These are phyloP conservation scores for Esperia sulphurella DNA, from an alignment of 2,888 invertebrate species.

Conservation along the genomic window DNA sequence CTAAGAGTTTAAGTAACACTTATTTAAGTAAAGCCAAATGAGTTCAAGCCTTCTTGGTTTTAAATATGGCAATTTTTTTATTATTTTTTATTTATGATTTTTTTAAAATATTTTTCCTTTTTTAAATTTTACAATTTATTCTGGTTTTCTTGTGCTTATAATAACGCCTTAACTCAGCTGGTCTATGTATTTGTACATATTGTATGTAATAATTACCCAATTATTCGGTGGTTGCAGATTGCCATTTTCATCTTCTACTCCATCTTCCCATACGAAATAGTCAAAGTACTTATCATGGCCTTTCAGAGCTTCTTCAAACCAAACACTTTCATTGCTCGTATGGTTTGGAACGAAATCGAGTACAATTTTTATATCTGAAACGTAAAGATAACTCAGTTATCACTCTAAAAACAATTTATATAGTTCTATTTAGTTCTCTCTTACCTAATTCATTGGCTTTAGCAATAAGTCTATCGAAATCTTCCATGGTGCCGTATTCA, in stretches of 20 bases:
- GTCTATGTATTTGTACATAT: not conserved
- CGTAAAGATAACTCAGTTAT: not conserved
- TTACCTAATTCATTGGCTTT: conserved; percentile 77
- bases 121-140: no score
- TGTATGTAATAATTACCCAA: conserved; percentile 77
- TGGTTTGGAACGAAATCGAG: conserved; percentile 88
- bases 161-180: no score
- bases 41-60: no score
- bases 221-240: conserved; percentile 83
- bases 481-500: conserved; percentile 85
- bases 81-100: no score
- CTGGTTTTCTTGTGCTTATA: no score
- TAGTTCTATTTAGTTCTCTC: not conserved
- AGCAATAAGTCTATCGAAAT: conserved; percentile 81
- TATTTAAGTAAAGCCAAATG: no score
- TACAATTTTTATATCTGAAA: conserved; percentile 79
- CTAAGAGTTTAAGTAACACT: no score
- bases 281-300: conserved; percentile 82
- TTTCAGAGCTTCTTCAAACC: conserved; percentile 88
- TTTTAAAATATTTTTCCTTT: no score
- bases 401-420: not conserved
- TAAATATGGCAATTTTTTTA: no score
- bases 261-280: conserved; percentile 88
- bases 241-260: conserved; percentile 67
- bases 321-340: conserved; percentile 88